Evolutionary conservation across 23 tunicate species (phyloP), one percentile per base, ranked within the genome.

Genomic region (Styela clava): DNA sequence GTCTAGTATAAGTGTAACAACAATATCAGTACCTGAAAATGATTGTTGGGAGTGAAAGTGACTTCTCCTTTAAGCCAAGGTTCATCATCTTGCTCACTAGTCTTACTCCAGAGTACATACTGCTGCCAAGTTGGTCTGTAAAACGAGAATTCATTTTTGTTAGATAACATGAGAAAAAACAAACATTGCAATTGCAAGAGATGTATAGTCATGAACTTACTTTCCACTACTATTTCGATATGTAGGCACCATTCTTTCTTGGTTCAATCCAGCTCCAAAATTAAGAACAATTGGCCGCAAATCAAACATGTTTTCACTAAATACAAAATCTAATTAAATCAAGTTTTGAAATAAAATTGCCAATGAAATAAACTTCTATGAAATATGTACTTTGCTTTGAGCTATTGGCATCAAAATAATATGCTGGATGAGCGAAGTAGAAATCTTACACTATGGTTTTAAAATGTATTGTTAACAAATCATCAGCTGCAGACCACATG

Each of bases 21-120:
- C 24, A 67, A 67, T 67, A 19, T 18, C 71, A 64, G 26, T 12
- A 93, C 98, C 87, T 88, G 87, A 76, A 93, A 93, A 32, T 84
- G 52, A 73, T 80, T 84, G 74, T 69, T 77, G 3, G 98, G 93
- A 56, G 74, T 79, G 52, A 93, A 85, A 33, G 87, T 85, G 22
- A 93, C 62, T 2, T 79, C 73, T 33, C 86, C 93, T 24, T 68
- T 64, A 33, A 68, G 20, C 98, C 98, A 93, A 3, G 86, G 83
- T 32, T 24, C 35, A 5, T 74, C 88, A 7, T 61, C 74, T 69
- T 93, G 98, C 61, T 81, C 67, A 24, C 86, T 93, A 2, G 79
- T 32, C 70, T 69, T 81, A 33, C 89, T 87, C 98, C 98, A 93
- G n/a, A 93, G 81, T 22, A 91, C 44, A 72, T 68, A 91, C 18